Percentiles rank a stretch among this genome's conserved stretches.
Conservation (phyloP, 2,113 vertebrate species). For the Geococcyx californianus region DNA sequence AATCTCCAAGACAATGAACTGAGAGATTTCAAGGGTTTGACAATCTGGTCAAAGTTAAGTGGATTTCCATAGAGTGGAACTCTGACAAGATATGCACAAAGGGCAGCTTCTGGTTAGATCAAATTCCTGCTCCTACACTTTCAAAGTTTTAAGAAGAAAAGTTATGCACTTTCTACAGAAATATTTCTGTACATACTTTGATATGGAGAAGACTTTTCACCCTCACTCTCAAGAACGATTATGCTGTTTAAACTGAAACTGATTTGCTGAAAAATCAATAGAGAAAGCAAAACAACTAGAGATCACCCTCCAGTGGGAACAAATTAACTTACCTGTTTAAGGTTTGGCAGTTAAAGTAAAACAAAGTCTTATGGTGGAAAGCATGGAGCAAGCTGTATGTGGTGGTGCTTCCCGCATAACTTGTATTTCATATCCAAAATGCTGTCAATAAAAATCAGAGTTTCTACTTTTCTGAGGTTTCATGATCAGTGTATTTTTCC, state of each 20-base stretch:
- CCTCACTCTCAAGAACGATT: background rate
- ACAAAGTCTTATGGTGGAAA: background rate
- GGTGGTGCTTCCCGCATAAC: background rate
- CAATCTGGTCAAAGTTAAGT: background rate
- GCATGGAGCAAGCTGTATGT: background rate
- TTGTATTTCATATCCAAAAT: background rate
- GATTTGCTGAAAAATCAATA: background rate
- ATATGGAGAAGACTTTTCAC: background rate
- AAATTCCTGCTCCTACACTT: background rate
- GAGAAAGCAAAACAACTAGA: background rate
- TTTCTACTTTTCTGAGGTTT: background rate
- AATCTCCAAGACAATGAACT: background rate
- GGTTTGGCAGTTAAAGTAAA: background rate
- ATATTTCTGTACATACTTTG: background rate
- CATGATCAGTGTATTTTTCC: background rate
- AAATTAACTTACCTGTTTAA: background rate
- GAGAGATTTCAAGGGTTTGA: background rate
- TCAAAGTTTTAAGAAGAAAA: background rate
- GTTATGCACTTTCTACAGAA: background rate
- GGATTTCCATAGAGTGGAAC: background rate
- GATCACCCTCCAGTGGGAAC: background rate
- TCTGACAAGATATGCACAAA: background rate
- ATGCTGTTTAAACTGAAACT: background rate
- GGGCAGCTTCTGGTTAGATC: background rate
- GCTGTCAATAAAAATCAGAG: background rate